Percentiles rank a stretch among this genome's conserved stretches.
phyloP scores from a whole-genome alignment of 2,797 vertebrate genomes.

The Melanotaenia pygmaea region DNA sequence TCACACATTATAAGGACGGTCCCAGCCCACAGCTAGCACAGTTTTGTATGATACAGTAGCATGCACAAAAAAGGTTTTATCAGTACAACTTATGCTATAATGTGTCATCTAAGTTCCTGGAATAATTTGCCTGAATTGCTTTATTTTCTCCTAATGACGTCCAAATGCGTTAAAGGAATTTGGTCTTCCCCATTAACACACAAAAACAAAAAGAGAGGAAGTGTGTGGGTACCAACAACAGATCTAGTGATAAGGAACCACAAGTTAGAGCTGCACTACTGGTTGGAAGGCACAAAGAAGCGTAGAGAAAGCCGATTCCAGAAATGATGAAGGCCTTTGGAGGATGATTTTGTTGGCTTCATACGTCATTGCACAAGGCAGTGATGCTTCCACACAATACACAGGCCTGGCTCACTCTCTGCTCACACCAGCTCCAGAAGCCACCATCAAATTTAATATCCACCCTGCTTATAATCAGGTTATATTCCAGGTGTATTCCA shows the following conservation, averaged over 20 bases:
- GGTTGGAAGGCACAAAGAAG: background rate
- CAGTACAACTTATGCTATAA: no score
- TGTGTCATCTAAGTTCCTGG: background rate
- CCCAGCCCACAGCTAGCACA: constrained; percentile 22
- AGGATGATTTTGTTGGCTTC: constrained; percentile 44
- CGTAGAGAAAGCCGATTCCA: background rate
- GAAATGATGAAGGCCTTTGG: constrained; percentile 22
- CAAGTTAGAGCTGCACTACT: background rate
- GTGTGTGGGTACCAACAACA: constrained; percentile 20
- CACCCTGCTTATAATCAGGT: background rate
- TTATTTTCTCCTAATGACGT: background rate
- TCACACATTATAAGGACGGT: constrained; percentile 27
- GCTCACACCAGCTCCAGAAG: constrained; percentile 15
- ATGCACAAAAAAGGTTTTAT: constrained; percentile 17
- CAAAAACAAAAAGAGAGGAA: constrained; percentile 26
- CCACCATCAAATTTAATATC: constrained; percentile 3
- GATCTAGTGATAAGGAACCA: constrained; percentile 6
- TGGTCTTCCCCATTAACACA: constrained; percentile 2
- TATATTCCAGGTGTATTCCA: background rate
- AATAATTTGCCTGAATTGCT: background rate
- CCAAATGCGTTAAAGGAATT: constrained; percentile 30
- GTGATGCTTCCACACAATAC: constrained; percentile 49
- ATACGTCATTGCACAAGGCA: constrained; percentile 47
- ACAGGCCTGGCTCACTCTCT: constrained; percentile 38
- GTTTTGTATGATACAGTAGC: constrained; percentile 4